phyloP scores from a whole-genome alignment of 2,888 invertebrate species.

The Phymatocera aterrima region DNA sequence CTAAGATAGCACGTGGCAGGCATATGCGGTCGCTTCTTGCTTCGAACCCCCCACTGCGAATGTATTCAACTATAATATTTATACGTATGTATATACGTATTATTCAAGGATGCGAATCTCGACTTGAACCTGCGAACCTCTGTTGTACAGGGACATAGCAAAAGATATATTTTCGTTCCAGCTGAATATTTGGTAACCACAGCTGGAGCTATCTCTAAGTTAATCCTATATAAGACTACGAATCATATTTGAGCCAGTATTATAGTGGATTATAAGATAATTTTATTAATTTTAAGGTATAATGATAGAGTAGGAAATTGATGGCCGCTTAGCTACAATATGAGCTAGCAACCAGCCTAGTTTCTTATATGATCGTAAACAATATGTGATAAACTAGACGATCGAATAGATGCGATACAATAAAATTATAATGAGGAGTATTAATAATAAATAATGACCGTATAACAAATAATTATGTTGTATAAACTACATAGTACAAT shows the following conservation, averaged over 20 bases:
- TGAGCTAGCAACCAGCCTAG: conserved; percentile 61
- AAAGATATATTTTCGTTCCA: conserved; percentile 12
- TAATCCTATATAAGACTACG: neutral
- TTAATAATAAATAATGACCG: conserved; percentile 66
- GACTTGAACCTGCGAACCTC: conserved; percentile 23
- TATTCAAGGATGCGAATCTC: neutral
- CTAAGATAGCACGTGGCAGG: conserved; percentile 14
- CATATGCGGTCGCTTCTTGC: neutral
- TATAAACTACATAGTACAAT: conserved; percentile 70
- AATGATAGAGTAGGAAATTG: conserved; percentile 61
- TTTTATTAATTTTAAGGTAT: conserved; percentile 62
- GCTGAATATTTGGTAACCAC: neutral
- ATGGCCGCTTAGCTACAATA: conserved; percentile 65
- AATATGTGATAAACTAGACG: conserved; percentile 47
- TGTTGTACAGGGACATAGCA: neutral
- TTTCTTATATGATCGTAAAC: conserved; percentile 12
- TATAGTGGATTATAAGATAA: conserved; percentile 36
- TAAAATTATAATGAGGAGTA: conserved; percentile 51
- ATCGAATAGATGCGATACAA: conserved; percentile 47
- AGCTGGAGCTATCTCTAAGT: neutral
- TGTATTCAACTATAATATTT: neutral
- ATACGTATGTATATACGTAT: neutral
- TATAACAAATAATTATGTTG: conserved; percentile 69
- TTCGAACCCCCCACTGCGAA: conserved; percentile 4
- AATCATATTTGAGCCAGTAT: neutral